Conservation (phyloP, 2,113 vertebrate genomes). For the Trichomycterus rosablanca region DNA sequence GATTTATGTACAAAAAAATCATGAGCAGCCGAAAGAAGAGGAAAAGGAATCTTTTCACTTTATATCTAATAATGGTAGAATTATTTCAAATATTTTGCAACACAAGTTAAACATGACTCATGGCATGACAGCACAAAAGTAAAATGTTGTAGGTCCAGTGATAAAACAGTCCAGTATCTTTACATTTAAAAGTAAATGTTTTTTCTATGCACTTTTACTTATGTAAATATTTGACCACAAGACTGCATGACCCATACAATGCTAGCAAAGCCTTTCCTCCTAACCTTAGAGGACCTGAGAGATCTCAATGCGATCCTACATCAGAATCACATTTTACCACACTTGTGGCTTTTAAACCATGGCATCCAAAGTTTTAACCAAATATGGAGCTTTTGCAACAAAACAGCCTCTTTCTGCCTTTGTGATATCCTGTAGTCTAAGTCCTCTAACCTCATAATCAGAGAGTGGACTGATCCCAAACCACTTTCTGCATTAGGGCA, state of each 20-base stretch:
- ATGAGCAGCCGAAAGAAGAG: too few species aligned
- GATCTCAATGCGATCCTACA: not conserved
- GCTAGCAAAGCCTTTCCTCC: not conserved
- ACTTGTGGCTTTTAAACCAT: constrained; percentile 50
- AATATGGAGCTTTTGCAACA: constrained; percentile 50
- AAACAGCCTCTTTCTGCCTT: constrained; percentile 15
- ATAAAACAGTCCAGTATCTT: too few species aligned
- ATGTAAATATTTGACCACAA: not conserved
- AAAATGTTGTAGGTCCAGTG: too few species aligned
- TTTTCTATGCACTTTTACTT: too few species aligned
- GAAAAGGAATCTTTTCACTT: too few species aligned
- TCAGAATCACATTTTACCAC: constrained; percentile 17
- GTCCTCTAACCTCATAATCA: not conserved
- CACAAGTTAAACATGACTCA: too few species aligned
- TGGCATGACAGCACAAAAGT: too few species aligned
- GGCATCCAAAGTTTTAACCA: constrained; percentile 57
- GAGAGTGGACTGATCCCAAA: constrained; percentile 14
- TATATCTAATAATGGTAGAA: too few species aligned
- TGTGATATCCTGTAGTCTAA: constrained; percentile 2
- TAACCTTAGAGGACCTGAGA: not conserved
- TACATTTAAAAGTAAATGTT: too few species aligned
- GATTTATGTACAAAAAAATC: too few species aligned
- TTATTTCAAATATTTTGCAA: too few species aligned
- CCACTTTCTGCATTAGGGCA: constrained; percentile 1
- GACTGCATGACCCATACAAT: not conserved